These are phyloP conservation scores for Telmatherina bonti DNA, from an alignment of 2,797 vertebrate genomes.

Conservation along the genomic window DNA sequence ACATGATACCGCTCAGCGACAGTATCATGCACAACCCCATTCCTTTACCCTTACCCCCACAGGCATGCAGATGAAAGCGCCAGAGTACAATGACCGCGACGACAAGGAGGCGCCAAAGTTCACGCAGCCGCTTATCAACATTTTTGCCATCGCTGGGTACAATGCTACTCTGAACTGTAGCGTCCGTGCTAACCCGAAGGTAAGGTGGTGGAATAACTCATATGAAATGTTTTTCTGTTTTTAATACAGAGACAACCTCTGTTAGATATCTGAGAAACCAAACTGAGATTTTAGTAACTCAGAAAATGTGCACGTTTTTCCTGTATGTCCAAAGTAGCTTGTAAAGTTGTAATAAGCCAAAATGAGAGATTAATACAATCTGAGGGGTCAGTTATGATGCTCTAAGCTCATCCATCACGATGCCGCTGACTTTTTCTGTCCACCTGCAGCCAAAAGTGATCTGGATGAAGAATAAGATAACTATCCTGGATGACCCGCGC, in stretches of 20 bases:
- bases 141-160: conserved; percentile 93
- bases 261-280: background rate
- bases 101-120: conserved; percentile 93
- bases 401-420: background rate
- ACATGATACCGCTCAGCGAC: conserved; percentile 80
- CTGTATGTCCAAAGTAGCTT: background rate
- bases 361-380: background rate
- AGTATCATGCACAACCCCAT: conserved; percentile 81
- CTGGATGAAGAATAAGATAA: conserved; percentile 98
- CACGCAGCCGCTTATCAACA: conserved; percentile 95
- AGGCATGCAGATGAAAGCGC: conserved; percentile 92
- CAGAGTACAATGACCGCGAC: conserved; percentile 90
- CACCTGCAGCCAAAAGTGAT: conserved; percentile 91
- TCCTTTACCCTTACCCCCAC: conserved; percentile 78
- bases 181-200: conserved; percentile 95
- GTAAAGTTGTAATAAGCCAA: background rate
- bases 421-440: conserved; percentile 26
- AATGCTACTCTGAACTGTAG: conserved; percentile 97
- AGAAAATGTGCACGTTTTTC: background rate
- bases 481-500: conserved; percentile 91
- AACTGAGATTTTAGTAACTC: background rate
- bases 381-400: background rate
- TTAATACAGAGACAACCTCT: background rate
- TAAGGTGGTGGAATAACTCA: conserved; percentile 66
- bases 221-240: background rate